phyloP scores from a whole-genome alignment of 2,113 vertebrate genomes.

The Anolis carolinensis region DNA sequence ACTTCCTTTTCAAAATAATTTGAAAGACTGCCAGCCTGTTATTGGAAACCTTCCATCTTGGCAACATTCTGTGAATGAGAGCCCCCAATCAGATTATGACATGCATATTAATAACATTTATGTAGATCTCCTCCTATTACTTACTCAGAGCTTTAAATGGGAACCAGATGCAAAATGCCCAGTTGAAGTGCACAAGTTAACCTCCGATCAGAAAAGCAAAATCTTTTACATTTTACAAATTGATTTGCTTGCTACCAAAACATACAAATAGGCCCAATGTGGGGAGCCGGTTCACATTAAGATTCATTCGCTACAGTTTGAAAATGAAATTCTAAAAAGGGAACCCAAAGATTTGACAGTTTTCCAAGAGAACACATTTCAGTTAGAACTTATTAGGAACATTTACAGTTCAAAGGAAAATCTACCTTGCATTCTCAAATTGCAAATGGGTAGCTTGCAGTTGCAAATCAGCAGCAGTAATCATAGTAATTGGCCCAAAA shows the following conservation, averaged over 20 bases:
- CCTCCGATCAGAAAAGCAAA: accelerated
- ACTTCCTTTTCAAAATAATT: constrained; percentile 13
- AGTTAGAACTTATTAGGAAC: constrained; percentile 29
- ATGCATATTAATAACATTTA: background rate
- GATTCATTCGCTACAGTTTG: background rate
- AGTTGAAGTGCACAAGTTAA: background rate
- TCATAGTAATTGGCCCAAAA: background rate
- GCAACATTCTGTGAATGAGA: background rate
- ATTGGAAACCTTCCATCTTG: background rate
- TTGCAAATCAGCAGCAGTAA: background rate
- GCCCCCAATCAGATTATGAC: background rate
- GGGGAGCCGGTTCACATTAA: accelerated
- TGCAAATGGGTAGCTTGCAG: background rate
- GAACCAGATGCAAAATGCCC: background rate
- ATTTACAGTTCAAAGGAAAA: constrained; percentile 50
- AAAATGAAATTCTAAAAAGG: constrained; percentile 37
- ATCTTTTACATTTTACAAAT: background rate
- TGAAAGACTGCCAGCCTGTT: background rate
- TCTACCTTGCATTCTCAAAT: background rate
- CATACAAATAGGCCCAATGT: constrained; percentile 6
- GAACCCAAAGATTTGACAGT: constrained; percentile 39
- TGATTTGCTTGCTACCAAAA: constrained; percentile 11
- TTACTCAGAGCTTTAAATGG: background rate
- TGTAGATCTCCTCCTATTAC: accelerated
- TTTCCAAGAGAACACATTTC: constrained; percentile 45